Evolutionary conservation across 2,797 vertebrate genomes (phyloP).

Genomic region (Scolopax rusticola): DNA sequence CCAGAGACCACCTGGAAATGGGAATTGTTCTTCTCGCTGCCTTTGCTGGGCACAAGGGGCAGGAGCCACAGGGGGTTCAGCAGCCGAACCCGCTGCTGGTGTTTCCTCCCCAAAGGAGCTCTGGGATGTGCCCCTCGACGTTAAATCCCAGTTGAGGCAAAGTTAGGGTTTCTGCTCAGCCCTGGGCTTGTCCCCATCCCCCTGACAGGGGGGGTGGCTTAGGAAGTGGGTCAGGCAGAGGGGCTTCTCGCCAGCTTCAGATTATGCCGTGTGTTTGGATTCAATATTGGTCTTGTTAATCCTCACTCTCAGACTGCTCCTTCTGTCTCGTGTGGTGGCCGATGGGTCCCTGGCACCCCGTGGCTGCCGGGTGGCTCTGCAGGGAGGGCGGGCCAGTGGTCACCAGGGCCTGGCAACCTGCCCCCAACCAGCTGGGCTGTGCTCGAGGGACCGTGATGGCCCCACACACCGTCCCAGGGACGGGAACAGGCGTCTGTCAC

Average conservation of each 20-base stretch:
- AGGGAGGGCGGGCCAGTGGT: not conserved
- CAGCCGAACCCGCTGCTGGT: not conserved
- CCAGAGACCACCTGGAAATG: not conserved
- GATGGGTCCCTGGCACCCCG: accelerated
- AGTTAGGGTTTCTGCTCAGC: not conserved
- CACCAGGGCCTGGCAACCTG: not conserved
- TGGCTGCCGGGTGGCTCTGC: not conserved
- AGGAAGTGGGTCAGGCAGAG: not conserved
- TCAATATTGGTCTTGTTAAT: not conserved
- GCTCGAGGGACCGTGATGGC: accelerated
- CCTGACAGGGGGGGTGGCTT: not conserved
- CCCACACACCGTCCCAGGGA: no score
- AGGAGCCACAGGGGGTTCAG: not conserved
- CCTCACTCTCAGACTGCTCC: accelerated
- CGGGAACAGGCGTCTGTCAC: not conserved
- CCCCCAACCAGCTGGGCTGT: not conserved
- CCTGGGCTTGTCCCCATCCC: not conserved
- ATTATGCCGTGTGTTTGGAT: not conserved
- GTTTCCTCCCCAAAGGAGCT: not conserved
- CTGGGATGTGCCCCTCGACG: accelerated
- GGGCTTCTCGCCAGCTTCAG: not conserved
- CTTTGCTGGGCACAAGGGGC: not conserved
- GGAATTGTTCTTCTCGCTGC: not conserved
- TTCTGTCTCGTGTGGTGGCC: not conserved
- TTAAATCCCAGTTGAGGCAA: not conserved